Evolutionary conservation across 2,797 vertebrate species (phyloP).

Genomic region (Alectoris magna): DNA sequence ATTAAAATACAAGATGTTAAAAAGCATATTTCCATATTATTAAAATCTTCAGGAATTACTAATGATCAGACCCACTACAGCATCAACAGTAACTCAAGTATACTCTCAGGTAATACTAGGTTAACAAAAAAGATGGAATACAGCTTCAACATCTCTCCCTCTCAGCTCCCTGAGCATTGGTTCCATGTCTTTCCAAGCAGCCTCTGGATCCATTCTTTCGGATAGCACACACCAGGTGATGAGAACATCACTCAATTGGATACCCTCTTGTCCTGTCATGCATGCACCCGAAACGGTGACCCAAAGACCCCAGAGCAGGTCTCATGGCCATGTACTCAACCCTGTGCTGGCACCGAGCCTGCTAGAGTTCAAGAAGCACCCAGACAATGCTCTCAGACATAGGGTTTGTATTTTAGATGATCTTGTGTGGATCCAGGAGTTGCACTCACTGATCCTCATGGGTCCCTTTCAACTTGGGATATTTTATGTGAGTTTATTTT

Average conservation of each 20-base stretch:
- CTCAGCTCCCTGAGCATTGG: background rate
- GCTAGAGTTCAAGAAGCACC: too few relatives aligned
- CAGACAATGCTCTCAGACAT: too few relatives aligned
- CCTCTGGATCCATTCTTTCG: fast-evolving
- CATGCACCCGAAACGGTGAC: fast-evolving
- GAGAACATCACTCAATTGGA: background rate
- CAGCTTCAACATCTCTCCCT: background rate
- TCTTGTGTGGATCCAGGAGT: too few relatives aligned
- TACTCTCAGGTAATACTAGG: background rate
- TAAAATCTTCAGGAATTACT: background rate
- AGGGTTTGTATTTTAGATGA: too few relatives aligned
- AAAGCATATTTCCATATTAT: slow-evolving; percentile 35
- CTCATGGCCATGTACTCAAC: too few relatives aligned
- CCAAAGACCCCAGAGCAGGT: background rate
- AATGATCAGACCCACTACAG: slow-evolving; percentile 16
- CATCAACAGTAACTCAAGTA: background rate
- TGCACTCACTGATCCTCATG: too few relatives aligned
- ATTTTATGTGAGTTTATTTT: too few relatives aligned
- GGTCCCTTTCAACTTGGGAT: too few relatives aligned
- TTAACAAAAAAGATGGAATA: slow-evolving; percentile 7
- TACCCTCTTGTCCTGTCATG: fast-evolving
- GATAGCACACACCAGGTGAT: fast-evolving
- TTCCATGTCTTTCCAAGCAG: background rate
- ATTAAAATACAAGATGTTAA: slow-evolving; percentile 46
- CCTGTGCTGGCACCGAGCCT: too few relatives aligned